Evolutionary conservation across 2,113 vertebrate genomes (phyloP).

Genomic region (Rhynchopsitta pachyrhyncha): DNA sequence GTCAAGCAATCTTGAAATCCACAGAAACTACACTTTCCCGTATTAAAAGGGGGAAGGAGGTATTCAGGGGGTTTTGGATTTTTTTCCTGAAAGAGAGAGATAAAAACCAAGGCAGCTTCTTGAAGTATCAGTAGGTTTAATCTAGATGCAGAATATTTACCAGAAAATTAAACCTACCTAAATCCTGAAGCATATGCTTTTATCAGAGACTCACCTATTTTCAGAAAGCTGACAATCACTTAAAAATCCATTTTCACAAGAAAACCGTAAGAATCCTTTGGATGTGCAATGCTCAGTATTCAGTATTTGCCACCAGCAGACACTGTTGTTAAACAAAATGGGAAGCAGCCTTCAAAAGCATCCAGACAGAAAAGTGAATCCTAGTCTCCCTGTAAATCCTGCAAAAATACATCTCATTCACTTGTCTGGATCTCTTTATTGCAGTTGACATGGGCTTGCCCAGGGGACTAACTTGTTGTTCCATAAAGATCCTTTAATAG

Average conservation of each 20-base stretch:
- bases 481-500: slow-evolving; percentile 76
- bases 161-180: background rate
- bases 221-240: background rate
- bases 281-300: background rate
- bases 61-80: background rate
- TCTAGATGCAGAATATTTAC: background rate
- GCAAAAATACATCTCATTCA: slow-evolving; percentile 55
- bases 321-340: slow-evolving; percentile 26
- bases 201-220: slow-evolving; percentile 52
- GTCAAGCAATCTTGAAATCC: slow-evolving; percentile 35
- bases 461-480: slow-evolving; percentile 75
- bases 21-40: slow-evolving; percentile 31
- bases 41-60: background rate
- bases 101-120: background rate
- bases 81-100: background rate
- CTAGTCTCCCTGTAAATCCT: slow-evolving; percentile 50
- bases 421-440: slow-evolving; percentile 70
- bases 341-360: slow-evolving; percentile 40
- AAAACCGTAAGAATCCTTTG: slow-evolving; percentile 26
- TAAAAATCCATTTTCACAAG: slow-evolving; percentile 1
- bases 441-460: slow-evolving; percentile 72
- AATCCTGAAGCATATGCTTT: background rate
- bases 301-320: slow-evolving; percentile 24
- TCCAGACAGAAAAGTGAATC: background rate
- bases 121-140: slow-evolving; percentile 1